A percentile compares a stretch with the other conserved stretches of the same genome.
Conservation (phyloP, 2,797 vertebrate genomes). For the Carapus acus region DNA sequence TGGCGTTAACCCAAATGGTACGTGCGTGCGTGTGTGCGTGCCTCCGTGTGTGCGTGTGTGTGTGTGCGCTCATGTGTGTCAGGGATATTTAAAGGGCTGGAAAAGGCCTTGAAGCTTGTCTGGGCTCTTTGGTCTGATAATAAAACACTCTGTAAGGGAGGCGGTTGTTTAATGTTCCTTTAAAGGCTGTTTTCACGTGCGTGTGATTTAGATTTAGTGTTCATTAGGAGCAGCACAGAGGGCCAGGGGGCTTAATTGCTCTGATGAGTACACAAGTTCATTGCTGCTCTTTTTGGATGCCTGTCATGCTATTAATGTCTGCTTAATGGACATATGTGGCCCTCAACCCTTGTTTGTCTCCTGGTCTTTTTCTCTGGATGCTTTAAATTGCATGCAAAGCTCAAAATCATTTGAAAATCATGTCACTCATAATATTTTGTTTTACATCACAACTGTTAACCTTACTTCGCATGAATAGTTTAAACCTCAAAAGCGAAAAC, state of each 20-base stretch:
- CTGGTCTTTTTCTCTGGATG: background rate
- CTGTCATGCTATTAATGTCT: conserved; percentile 9
- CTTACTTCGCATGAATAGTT: too few relatives aligned
- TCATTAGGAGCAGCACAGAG: conserved; percentile 33
- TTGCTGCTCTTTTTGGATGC: conserved; percentile 30
- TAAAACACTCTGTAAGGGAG: conserved; percentile 49
- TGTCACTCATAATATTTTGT: conserved; percentile 3
- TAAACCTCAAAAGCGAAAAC: too few relatives aligned
- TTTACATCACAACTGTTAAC: background rate
- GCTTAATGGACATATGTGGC: conserved; percentile 29
- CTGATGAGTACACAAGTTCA: conserved; percentile 36
- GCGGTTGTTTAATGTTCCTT: conserved; percentile 35
- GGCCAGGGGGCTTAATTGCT: conserved; percentile 19
- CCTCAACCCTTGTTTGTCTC: background rate
- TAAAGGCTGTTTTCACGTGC: conserved; percentile 30
- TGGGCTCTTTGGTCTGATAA: conserved; percentile 26
- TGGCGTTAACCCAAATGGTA: conserved; percentile 52
- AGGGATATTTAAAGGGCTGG: conserved; percentile 29
- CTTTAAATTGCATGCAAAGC: background rate
- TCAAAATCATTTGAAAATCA: background rate
- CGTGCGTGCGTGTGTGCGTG: conserved; percentile 2
- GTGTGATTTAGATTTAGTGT: conserved; percentile 42
- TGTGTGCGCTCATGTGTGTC: conserved; percentile 1
- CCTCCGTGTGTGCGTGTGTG: background rate
- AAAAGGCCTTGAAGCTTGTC: conserved; percentile 36